Conservation (phyloP, 2,888 invertebrate species). For the Dysmachus trigonus region DNA sequence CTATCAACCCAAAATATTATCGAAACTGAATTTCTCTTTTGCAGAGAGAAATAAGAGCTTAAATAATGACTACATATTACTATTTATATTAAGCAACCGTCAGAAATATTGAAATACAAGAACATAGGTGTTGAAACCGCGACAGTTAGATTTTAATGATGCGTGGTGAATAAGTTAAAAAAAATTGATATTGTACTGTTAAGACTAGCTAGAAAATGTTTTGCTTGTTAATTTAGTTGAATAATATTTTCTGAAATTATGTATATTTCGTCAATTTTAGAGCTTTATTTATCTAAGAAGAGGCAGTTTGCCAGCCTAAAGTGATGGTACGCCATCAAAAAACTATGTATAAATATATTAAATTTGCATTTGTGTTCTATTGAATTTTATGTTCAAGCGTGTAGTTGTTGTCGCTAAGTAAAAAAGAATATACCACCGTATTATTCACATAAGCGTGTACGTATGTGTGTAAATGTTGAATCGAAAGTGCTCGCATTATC, state of each 20-base stretch:
- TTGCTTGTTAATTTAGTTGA: not conserved
- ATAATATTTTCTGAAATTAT: not conserved
- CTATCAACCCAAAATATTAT: not conserved
- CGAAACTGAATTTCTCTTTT: not conserved
- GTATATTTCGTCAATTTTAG: not conserved
- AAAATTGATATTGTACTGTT: not conserved
- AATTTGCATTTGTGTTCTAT: not conserved
- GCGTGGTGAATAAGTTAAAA: not conserved
- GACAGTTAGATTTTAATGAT: not conserved
- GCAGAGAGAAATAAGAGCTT: not conserved
- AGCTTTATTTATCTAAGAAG: not conserved
- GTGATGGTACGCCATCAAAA: not conserved
- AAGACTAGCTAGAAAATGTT: not conserved
- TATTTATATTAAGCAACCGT: not conserved
- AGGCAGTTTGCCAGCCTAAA: not conserved
- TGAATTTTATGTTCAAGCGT: not conserved
- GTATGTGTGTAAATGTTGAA: slow-evolving; percentile 22
- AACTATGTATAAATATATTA: not conserved
- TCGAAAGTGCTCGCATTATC: slow-evolving; percentile 12
- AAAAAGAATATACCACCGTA: slow-evolving; percentile 30
- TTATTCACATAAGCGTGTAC: slow-evolving; percentile 16
- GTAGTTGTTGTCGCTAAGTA: slow-evolving; percentile 20
- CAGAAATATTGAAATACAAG: not conserved
- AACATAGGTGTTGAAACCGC: not conserved
- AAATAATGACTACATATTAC: not conserved